These are phyloP conservation scores for Hipposideros larvatus DNA, from an alignment of 2,797 vertebrate species.

Conservation along the genomic window DNA sequence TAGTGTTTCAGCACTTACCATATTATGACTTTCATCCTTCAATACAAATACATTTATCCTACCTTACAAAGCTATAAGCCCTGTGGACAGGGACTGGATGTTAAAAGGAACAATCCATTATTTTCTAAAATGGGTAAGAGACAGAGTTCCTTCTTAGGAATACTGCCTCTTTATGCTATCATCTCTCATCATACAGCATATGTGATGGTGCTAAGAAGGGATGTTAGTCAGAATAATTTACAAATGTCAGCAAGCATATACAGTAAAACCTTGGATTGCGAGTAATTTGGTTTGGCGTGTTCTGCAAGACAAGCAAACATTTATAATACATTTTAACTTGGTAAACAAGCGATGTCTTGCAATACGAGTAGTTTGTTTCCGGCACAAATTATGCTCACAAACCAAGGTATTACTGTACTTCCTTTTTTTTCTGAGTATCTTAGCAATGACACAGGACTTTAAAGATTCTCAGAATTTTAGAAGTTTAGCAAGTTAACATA, in stretches of 20 bases:
- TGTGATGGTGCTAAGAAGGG: slow-evolving; percentile 13
- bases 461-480: neutral
- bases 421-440: neutral
- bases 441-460: neutral
- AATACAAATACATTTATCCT: slow-evolving; percentile 29
- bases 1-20: neutral
- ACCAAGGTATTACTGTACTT: neutral
- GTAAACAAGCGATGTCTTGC: no score
- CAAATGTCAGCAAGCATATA: slow-evolving; percentile 22
- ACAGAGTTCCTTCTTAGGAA: neutral
- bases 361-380: no score
- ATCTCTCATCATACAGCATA: neutral
- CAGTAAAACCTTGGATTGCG: no score
- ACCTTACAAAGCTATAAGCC: slow-evolving; percentile 46
- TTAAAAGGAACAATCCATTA: neutral
- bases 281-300: no score
- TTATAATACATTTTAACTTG: no score
- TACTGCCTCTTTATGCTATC: neutral
- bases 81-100: neutral
- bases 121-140: neutral
- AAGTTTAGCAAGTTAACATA: neutral
- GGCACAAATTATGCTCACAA: no score
- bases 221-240: neutral
- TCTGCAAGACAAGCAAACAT: no score
- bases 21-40: slow-evolving; percentile 52